phyloP scores from a whole-genome alignment of 2,888 invertebrate species.

The Amphipyra berbera region DNA sequence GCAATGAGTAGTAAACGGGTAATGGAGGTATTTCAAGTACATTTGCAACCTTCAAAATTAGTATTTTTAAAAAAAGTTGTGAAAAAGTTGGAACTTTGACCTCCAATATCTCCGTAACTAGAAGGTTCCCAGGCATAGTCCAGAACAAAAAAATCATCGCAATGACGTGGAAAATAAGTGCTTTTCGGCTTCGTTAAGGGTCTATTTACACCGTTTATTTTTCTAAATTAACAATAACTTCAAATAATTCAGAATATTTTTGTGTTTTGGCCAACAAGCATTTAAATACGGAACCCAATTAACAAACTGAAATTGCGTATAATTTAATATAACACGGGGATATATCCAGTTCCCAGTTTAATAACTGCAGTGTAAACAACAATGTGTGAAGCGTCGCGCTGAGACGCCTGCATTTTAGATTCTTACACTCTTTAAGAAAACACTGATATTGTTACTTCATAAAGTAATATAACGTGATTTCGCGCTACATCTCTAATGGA shows the following conservation, averaged over 20 bases:
- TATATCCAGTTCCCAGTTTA: conserved; percentile 13
- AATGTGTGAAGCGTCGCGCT: conserved; percentile 6
- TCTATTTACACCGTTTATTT: too few species aligned
- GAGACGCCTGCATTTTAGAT: conserved; percentile 16
- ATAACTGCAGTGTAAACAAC: conserved; percentile 29
- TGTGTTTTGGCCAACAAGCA: conserved; percentile 17
- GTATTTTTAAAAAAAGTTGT: too few species aligned
- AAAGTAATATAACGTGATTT: conserved; percentile 1
- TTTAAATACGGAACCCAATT: conserved; percentile 46
- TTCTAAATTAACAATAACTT: conserved; percentile 9
- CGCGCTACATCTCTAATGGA: too few species aligned
- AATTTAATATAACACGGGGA: conserved; percentile 12
- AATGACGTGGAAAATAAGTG: too few species aligned
- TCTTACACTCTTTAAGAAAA: conserved; percentile 18
- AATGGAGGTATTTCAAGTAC: too few species aligned
- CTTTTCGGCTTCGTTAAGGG: too few species aligned
- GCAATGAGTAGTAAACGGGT: too few species aligned
- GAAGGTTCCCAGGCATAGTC: too few species aligned
- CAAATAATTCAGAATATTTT: background rate
- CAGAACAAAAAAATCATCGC: too few species aligned
- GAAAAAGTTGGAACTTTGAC: too few species aligned
- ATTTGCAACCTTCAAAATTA: too few species aligned
- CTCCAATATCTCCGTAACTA: too few species aligned
- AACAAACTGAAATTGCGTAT: conserved; percentile 18
- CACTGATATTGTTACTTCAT: conserved; percentile 52